phyloP scores from a whole-genome alignment of 2,888 invertebrate genomes.

The Melinopterus prodromus region DNA sequence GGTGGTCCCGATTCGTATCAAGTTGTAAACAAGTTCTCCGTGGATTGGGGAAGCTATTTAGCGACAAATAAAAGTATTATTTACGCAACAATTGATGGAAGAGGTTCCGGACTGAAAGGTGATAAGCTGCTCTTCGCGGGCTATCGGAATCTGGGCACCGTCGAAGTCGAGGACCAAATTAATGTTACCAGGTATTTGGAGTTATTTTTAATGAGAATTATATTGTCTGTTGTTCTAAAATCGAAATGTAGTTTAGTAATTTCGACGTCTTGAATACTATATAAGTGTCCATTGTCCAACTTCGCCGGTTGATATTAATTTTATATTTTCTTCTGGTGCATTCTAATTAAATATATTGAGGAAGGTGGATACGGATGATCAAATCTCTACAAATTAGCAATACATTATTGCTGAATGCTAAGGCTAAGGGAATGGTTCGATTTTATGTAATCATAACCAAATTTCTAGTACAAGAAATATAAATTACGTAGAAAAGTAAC shows the following conservation, averaged over 20 bases:
- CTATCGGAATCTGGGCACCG: slow-evolving; percentile 85
- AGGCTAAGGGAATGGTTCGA: no score
- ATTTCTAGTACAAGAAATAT: no score
- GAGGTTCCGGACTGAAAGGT: slow-evolving; percentile 89
- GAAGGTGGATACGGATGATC: no score
- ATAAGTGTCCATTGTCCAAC: neutral
- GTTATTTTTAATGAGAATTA: no score
- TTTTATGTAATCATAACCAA: no score
- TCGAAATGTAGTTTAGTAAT: no score
- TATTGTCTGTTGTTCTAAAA: no score
- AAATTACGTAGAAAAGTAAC: no score
- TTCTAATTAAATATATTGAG: no score
- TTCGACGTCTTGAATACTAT: neutral
- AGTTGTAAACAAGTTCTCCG: slow-evolving; percentile 81
- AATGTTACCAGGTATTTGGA: slow-evolving; percentile 73
- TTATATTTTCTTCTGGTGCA: slow-evolving; percentile 9
- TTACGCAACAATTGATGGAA: slow-evolving; percentile 88
- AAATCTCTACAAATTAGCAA: no score
- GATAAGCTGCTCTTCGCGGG: slow-evolving; percentile 82
- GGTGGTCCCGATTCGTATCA: slow-evolving; percentile 91
- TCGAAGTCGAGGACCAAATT: slow-evolving; percentile 93
- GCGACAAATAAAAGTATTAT: slow-evolving; percentile 85
- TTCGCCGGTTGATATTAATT: slow-evolving; percentile 28
- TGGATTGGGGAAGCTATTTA: slow-evolving; percentile 91
- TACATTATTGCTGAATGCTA: no score